Percentiles rank a stretch among this genome's conserved stretches.
Conservation (phyloP, 2,113 vertebrate genomes). For the Rhizomys pruinosus region DNA sequence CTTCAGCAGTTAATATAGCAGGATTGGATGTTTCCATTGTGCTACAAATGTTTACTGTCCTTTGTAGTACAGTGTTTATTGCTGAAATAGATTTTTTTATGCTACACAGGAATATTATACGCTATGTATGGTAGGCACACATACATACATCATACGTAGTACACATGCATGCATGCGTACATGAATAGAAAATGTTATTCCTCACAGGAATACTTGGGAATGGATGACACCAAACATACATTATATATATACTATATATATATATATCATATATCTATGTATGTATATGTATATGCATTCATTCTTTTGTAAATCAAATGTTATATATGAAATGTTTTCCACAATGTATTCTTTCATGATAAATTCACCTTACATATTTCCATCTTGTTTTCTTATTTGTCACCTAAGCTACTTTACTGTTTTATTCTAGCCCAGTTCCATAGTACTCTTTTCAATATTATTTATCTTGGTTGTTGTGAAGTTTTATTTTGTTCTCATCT, state of each 20-base stretch:
- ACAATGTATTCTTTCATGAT: background rate
- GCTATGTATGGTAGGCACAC: too few species aligned
- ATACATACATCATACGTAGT: too few species aligned
- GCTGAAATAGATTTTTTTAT: background rate
- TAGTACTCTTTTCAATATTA: background rate
- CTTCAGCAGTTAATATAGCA: background rate
- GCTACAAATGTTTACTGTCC: background rate
- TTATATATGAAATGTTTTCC: background rate
- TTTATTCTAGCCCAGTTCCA: background rate
- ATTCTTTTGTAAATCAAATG: background rate
- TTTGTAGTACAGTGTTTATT: background rate
- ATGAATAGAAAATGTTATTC: background rate
- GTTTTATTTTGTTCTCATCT: constrained; percentile 40
- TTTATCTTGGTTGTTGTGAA: background rate
- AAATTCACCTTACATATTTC: constrained; percentile 9
- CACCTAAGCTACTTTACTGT: background rate
- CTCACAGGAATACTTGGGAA: background rate
- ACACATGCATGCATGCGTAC: background rate
- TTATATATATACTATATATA: too few species aligned
- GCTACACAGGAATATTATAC: background rate
- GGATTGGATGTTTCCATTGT: background rate
- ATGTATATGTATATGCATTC: background rate
- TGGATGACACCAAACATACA: too few species aligned
- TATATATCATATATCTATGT: background rate
- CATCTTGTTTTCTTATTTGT: constrained; percentile 18